Base-by-base conservation (phyloP, 1,140 invertebrate genomes). In the Venustaconcha ellipsiformis region DNA sequence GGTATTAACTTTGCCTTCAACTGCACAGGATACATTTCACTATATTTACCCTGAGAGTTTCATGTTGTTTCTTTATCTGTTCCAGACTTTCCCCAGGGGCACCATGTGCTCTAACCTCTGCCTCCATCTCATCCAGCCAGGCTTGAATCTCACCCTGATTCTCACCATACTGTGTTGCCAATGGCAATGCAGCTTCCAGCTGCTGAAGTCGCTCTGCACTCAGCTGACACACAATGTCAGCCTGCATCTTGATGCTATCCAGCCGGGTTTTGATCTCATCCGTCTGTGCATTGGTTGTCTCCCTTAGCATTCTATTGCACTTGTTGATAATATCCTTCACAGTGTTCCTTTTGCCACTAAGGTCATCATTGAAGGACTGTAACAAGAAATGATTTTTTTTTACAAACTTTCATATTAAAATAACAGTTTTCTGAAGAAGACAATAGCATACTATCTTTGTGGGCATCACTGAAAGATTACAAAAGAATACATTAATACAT, bases 31-130 rank as follows among this genome's bases (percentile, higher is more conserved):
- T 37, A 2, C 4, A 8, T 37, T 12, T 15, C 70, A 60, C 20
- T 26, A 14, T 18, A 76, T 70, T 58, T 74, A 94, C 93, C 91
- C 98, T 97, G 86, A 97, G 97, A 86, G 95, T 95, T 86, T 98
- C 97, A 90, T 99, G 96, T 88, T 99, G 96, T 84, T 94, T 93
- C 14, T 95, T 95, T 73, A 99, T 97, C 79, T 97, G 94, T 84
- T 98, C 96, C 3, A 97, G 94, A 73, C 96, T 92, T 17, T 88
- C 82, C n/a, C 99, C 91, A 0, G 95, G 95, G 13, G 97, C 96
- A 91, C 96, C 95, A 30, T 96, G 96, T 57, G 98, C 89, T 86
- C 96, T 94, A 11, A 99, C 93, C 90, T 99, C 97, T 13, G 88
- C 84, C 78, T 89, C 88, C 91, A 98, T 96, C 82, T 97, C 96